Evolutionary conservation across 2,797 vertebrate species (phyloP).

Genomic region (Paratrypauchen microcephalus): DNA sequence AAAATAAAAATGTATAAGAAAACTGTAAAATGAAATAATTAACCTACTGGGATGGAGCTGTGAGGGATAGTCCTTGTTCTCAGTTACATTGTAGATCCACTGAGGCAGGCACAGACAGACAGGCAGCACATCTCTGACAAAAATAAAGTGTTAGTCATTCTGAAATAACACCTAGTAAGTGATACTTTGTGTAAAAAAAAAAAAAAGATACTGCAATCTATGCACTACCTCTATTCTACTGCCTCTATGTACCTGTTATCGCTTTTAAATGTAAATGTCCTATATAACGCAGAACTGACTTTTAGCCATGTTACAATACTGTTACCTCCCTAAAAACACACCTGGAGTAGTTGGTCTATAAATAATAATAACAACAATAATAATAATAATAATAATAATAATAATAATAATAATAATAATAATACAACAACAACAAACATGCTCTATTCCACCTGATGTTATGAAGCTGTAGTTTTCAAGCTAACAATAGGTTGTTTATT

Average conservation of each 20-base stretch:
- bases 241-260: background rate
- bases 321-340: too few relatives aligned
- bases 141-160: background rate
- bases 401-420: too few relatives aligned
- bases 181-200: background rate
- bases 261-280: background rate
- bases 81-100: conserved; percentile 54
- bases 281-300: too few relatives aligned
- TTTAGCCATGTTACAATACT: too few relatives aligned
- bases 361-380: too few relatives aligned
- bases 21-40: background rate
- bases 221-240: background rate
- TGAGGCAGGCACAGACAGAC: conserved; percentile 62
- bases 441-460: too few relatives aligned
- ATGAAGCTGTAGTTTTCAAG: too few relatives aligned
- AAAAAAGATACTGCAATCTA: background rate
- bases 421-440: too few relatives aligned
- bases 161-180: background rate
- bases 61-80: conserved; percentile 37
- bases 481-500: too few relatives aligned
- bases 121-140: conserved; percentile 65
- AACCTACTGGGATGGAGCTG: conserved; percentile 66
- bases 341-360: too few relatives aligned
- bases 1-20: background rate
- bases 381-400: too few relatives aligned